Evolutionary conservation across 2,113 vertebrate genomes (phyloP).

Genomic region (Pollimyrus isidori): DNA sequence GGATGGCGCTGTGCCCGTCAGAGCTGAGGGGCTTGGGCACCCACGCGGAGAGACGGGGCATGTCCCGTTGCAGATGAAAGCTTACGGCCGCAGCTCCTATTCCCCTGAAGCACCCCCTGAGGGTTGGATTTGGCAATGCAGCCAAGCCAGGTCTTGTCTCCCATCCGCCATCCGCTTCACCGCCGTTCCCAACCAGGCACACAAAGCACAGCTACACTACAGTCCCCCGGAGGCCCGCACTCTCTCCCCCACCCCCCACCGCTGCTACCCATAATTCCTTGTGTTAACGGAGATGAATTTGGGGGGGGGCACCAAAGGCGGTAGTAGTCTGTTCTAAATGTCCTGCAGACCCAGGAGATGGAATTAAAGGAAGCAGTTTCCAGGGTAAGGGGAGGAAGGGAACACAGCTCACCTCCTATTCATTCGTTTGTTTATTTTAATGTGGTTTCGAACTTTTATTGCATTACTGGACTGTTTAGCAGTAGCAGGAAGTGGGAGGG

Average conservation of each 20-base stretch:
- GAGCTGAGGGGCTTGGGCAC: background rate
- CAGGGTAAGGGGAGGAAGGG: conserved; percentile 25
- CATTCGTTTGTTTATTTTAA: conserved; percentile 6
- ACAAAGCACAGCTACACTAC: background rate
- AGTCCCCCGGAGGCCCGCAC: background rate
- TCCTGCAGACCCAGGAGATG: conserved; percentile 51
- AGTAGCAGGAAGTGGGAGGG: background rate
- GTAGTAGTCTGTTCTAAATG: conserved; percentile 53
- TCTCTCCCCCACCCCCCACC: background rate
- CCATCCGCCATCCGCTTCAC: background rate
- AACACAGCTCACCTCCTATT: conserved; percentile 24
- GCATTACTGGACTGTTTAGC: conserved; percentile 30
- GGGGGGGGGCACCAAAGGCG: conserved; percentile 26
- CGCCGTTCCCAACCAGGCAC: background rate
- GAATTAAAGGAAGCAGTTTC: conserved; percentile 47
- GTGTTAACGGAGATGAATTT: conserved; percentile 13
- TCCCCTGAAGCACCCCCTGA: background rate
- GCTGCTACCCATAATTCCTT: background rate
- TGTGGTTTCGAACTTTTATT: conserved; percentile 22
- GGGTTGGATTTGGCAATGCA: background rate
- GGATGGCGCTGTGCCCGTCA: too few species aligned
- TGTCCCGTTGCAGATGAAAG: background rate
- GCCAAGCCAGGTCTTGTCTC: background rate
- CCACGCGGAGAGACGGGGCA: background rate
- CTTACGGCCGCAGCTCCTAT: background rate